These are phyloP conservation scores for Musca domestica DNA, from an alignment of 1,140 invertebrate genomes.

Conservation along the genomic window DNA sequence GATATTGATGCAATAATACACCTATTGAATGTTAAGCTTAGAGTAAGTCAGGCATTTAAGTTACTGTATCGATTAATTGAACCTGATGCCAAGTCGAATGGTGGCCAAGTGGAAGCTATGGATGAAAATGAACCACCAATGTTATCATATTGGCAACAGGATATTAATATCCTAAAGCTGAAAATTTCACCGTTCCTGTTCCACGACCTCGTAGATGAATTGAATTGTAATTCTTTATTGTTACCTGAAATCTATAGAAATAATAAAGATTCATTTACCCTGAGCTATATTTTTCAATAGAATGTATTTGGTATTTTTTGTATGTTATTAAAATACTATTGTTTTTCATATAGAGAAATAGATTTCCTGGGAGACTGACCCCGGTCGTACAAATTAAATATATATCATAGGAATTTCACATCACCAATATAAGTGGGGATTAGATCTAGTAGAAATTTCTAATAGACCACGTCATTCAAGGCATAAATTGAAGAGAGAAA, in stretches of 20 bases:
- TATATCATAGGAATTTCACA: no score
- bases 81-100: not conserved
- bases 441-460: no score
- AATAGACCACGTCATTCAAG: no score
- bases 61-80: constrained; percentile 22
- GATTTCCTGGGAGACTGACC: no score
- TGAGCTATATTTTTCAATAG: constrained; percentile 26
- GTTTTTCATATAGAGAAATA: no score
- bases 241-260: constrained; percentile 27
- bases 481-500: no score
- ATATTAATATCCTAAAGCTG: constrained; percentile 34
- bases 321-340: no score
- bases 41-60: constrained; percentile 19
- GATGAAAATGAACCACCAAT: not conserved
- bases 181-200: constrained; percentile 35
- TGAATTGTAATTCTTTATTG: constrained; percentile 21
- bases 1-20: constrained; percentile 13
- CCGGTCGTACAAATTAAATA: no score
- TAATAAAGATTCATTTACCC: constrained; percentile 24
- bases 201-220: not conserved
- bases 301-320: no score
- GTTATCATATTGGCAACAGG: constrained; percentile 32
- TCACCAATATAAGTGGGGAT: no score
- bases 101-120: not conserved
- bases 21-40: constrained; percentile 5